phyloP scores from a whole-genome alignment of 2,888 invertebrate genomes.

The Epicampocera succincta region DNA sequence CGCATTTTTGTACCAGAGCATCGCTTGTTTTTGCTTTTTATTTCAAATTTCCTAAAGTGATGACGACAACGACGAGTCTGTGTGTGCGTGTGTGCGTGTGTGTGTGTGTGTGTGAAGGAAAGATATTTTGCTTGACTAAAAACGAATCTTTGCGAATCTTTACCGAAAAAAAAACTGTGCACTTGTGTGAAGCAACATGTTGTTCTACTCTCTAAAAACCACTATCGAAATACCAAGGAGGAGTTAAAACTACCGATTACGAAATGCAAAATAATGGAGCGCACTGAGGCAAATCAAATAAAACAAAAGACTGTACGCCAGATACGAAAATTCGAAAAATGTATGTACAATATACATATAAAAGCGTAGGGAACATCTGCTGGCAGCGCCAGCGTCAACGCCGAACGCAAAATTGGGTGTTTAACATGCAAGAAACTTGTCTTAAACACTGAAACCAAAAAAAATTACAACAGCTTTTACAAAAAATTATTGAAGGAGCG shows the following conservation, averaged over 20 bases:
- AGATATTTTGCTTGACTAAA: conserved; percentile 18
- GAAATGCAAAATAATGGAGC: conserved; percentile 77
- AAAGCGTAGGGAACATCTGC: conserved; percentile 15
- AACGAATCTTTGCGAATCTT: conserved; percentile 27
- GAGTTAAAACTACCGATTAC: conserved; percentile 41
- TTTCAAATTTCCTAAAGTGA: conserved; percentile 45
- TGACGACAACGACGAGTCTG: conserved; percentile 75
- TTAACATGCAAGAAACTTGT: no score
- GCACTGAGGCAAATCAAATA: conserved; percentile 75
- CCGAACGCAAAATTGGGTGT: no score
- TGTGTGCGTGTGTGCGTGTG: neutral
- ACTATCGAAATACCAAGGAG: conserved; percentile 24
- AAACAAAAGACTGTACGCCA: conserved; percentile 64
- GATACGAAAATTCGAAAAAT: conserved; percentile 23
- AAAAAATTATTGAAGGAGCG: no score
- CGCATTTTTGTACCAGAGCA: neutral
- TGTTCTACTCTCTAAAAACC: conserved; percentile 31
- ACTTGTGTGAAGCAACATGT: conserved; percentile 67
- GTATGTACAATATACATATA: conserved; percentile 15
- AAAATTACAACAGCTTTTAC: no score
- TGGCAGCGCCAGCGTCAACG: no score
- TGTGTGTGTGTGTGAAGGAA: neutral
- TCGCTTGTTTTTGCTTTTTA: conserved; percentile 21
- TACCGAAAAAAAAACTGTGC: conserved; percentile 53
- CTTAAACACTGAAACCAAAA: no score